A percentile compares a stretch with the other conserved stretches of the same genome.
phyloP scores from a whole-genome alignment of 2,113 vertebrate genomes.

The Glaucidium brasilianum region DNA sequence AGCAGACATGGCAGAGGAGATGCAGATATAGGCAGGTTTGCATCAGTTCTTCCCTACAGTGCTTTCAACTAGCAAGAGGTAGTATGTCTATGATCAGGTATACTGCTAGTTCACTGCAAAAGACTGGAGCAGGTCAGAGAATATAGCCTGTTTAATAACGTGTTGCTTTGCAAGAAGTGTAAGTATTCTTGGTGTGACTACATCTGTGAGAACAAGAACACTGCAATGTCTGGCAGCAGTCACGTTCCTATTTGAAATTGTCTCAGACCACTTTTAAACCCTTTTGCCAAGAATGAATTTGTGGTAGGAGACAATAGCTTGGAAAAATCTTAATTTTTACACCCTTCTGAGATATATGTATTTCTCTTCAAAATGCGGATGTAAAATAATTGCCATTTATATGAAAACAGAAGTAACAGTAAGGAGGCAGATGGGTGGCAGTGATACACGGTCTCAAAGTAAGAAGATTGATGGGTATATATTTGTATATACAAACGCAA shows the following conservation, averaged over 20 bases:
- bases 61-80: neutral
- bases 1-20: neutral
- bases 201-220: neutral
- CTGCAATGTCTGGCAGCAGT: neutral
- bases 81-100: neutral
- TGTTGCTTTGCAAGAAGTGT: neutral
- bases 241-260: neutral
- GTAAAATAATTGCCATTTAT: slow-evolving; percentile 43
- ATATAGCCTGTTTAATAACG: neutral
- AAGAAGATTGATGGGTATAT: slow-evolving; percentile 43
- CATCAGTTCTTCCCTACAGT: neutral
- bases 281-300: neutral
- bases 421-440: slow-evolving; percentile 34
- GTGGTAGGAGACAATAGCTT: neutral
- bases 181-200: neutral
- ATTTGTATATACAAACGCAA: slow-evolving; percentile 67
- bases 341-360: neutral
- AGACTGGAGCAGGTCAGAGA: neutral
- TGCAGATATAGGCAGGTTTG: neutral
- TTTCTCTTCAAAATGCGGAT: slow-evolving; percentile 4
- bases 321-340: neutral
- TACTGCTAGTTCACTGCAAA: neutral
- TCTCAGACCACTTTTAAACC: neutral
- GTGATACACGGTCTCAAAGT: neutral
- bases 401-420: slow-evolving; percentile 31